Evolutionary conservation across 2,113 vertebrate genomes (phyloP).

Genomic region (Poeciliopsis prolifica): DNA sequence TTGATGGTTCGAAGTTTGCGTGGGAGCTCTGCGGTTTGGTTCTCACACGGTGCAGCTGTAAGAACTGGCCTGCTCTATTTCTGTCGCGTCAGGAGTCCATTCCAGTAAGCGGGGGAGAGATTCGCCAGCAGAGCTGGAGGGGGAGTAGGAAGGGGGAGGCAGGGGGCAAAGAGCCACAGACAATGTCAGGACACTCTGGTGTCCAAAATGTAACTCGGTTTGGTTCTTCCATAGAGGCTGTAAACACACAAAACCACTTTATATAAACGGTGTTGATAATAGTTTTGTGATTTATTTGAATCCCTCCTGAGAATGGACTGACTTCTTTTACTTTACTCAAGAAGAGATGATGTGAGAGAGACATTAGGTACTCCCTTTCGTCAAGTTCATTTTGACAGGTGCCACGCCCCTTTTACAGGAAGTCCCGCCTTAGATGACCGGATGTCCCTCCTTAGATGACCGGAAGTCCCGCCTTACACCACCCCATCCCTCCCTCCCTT

Average conservation of each 20-base stretch:
- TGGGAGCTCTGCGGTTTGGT: conserved; percentile 8
- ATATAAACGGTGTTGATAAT: background rate
- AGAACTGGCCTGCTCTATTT: conserved; percentile 68
- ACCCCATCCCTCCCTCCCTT: no score
- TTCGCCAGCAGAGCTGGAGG: background rate
- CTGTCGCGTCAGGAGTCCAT: conserved; percentile 55
- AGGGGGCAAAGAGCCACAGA: background rate
- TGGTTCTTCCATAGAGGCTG: background rate
- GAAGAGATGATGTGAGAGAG: conserved; percentile 2
- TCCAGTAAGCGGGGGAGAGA: conserved; percentile 62
- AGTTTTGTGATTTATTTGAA: background rate
- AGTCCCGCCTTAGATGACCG: no score
- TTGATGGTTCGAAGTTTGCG: background rate
- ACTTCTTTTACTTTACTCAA: background rate
- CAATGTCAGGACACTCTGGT: background rate
- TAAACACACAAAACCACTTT: background rate
- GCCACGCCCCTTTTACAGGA: no score
- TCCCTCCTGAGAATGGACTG: background rate
- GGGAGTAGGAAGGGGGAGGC: no score
- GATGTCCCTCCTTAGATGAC: no score
- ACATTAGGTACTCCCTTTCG: no score
- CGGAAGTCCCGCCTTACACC: no score
- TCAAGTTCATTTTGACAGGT: no score
- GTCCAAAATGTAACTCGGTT: background rate
- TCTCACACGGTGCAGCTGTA: conserved; percentile 17